A percentile compares a stretch with the other conserved stretches of the same genome.
These are phyloP conservation scores for Sitobion miscanthi DNA, from an alignment of 1,140 invertebrate genomes.

Conservation along the genomic window DNA sequence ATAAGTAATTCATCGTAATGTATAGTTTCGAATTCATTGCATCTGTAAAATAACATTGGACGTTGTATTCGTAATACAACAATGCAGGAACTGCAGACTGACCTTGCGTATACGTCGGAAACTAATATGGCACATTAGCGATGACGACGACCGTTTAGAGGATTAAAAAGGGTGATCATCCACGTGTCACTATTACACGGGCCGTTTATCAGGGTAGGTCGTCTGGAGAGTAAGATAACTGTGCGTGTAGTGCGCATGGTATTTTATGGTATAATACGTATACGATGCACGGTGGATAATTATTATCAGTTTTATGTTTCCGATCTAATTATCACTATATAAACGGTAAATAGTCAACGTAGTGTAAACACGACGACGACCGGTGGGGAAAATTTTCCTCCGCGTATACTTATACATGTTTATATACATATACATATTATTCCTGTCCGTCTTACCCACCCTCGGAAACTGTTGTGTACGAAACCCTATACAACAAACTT, in stretches of 20 bases:
- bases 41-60: background rate
- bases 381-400: background rate
- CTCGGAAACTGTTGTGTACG: background rate
- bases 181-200: background rate
- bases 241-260: background rate
- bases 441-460: background rate
- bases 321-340: background rate
- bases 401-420: background rate
- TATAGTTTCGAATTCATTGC: background rate
- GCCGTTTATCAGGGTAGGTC: background rate
- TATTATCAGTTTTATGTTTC: slow-evolving; percentile 15
- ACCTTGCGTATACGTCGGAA: background rate
- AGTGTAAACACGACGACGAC: background rate
- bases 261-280: background rate
- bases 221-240: background rate
- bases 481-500: background rate
- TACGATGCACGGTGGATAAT: background rate
- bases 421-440: background rate
- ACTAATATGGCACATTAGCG: background rate
- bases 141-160: background rate
- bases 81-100: background rate
- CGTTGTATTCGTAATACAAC: background rate
- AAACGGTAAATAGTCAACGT: background rate
- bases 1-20: background rate
- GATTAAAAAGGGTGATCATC: background rate